A percentile compares a stretch with the other conserved stretches of the same genome.
Conservation (phyloP, 2,113 vertebrate genomes). For the Zapus hudsonius region DNA sequence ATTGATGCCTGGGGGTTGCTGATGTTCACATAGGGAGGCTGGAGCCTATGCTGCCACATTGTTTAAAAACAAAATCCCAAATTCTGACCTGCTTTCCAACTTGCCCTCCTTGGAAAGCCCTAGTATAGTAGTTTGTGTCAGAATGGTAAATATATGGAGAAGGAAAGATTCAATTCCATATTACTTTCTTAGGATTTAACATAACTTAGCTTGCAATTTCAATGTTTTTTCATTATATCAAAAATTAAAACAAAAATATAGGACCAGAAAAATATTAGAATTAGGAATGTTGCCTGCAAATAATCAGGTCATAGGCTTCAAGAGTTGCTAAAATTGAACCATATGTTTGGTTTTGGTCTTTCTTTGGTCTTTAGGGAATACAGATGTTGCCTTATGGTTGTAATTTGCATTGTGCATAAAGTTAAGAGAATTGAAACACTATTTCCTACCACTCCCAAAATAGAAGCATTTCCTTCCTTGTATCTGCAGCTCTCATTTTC, state of each 20-base stretch:
- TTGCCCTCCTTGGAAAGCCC: not conserved
- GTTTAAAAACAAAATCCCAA: not conserved
- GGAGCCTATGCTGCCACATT: not conserved
- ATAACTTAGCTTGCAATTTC: not conserved
- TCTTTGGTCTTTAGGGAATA: not conserved
- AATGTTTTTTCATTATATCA: not conserved
- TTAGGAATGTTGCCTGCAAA: not conserved
- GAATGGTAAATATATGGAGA: not conserved
- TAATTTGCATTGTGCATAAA: not conserved
- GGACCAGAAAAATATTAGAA: not conserved
- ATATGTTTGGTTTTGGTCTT: not conserved
- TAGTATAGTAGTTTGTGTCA: not conserved
- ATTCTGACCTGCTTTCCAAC: not conserved
- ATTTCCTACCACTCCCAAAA: not conserved
- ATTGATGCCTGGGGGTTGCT: not conserved
- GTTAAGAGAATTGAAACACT: not conserved
- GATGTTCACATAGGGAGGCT: not conserved
- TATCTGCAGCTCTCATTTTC: not conserved
- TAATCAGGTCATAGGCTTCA: not conserved
- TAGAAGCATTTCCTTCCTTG: not conserved
- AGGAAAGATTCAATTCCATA: not conserved
- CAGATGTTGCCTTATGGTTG: not conserved
- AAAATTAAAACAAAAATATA: not conserved
- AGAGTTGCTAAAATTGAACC: not conserved
- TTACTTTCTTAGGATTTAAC: not conserved